These are phyloP conservation scores for Cecidostiba fungosa DNA, from an alignment of 2,888 invertebrate species.

Conservation along the genomic window DNA sequence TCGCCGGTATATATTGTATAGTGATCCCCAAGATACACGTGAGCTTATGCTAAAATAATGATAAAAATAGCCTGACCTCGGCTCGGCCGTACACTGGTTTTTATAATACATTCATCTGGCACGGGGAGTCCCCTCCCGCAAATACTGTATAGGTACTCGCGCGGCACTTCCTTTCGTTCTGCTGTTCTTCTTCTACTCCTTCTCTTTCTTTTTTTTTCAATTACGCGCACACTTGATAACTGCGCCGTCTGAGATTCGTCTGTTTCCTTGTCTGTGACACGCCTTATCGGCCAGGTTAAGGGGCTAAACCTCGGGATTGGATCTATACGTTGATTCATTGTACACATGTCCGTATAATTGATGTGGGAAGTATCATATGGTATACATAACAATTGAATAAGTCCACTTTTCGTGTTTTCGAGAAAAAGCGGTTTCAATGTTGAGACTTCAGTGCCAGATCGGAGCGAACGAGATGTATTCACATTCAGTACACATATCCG, in stretches of 20 bases:
- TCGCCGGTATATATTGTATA: background rate
- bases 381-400: no score
- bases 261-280: background rate
- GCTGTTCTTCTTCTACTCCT: background rate
- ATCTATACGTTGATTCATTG: no score
- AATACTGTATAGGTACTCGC: background rate
- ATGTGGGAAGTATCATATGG: no score
- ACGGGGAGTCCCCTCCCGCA: background rate
- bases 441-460: no score
- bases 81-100: background rate
- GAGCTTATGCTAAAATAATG: background rate
- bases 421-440: no score
- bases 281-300: no score
- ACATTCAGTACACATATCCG: no score
- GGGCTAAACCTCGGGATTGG: no score
- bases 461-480: no score
- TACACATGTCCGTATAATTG: no score
- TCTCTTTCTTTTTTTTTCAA: background rate
- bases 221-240: background rate
- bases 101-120: slow-evolving; percentile 3
- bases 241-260: background rate
- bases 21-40: background rate
- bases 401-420: no score
- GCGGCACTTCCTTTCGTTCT: background rate
- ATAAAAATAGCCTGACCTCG: slow-evolving; percentile 3